Evolutionary conservation across 2,113 vertebrate species (phyloP).

Genomic region (Equus przewalskii): DNA sequence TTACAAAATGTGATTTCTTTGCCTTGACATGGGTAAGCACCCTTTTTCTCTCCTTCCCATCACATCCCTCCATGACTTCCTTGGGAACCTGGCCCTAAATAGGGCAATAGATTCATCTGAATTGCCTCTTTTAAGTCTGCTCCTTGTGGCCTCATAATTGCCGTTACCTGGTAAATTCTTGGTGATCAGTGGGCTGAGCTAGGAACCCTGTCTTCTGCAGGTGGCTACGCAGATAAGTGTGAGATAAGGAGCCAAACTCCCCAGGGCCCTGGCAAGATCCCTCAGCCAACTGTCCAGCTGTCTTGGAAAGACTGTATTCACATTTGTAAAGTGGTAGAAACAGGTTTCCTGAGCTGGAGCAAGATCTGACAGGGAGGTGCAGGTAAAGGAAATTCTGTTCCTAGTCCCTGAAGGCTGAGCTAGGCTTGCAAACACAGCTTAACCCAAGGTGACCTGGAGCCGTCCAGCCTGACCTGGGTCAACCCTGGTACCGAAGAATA

Average conservation of each 20-base stretch:
- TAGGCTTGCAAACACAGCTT: neutral
- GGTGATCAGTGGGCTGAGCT: neutral
- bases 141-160: neutral
- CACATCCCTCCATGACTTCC: neutral
- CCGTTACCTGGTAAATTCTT: neutral
- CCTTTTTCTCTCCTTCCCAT: neutral
- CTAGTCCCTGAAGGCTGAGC: neutral
- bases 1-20: neutral
- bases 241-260: neutral
- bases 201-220: neutral
- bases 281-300: no score
- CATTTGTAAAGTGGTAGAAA: neutral
- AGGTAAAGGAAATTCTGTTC: neutral
- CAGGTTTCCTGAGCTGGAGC: neutral
- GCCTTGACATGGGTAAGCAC: neutral
- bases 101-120: neutral
- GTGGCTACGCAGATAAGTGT: neutral
- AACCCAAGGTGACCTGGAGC: neutral
- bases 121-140: neutral
- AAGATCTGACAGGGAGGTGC: neutral
- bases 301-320: neutral
- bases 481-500: neutral
- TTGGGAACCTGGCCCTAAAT: neutral
- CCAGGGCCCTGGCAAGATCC: neutral
- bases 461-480: neutral